Evolutionary conservation across 2,113 vertebrate species (phyloP).

Genomic region (Manacus vitellinus): DNA sequence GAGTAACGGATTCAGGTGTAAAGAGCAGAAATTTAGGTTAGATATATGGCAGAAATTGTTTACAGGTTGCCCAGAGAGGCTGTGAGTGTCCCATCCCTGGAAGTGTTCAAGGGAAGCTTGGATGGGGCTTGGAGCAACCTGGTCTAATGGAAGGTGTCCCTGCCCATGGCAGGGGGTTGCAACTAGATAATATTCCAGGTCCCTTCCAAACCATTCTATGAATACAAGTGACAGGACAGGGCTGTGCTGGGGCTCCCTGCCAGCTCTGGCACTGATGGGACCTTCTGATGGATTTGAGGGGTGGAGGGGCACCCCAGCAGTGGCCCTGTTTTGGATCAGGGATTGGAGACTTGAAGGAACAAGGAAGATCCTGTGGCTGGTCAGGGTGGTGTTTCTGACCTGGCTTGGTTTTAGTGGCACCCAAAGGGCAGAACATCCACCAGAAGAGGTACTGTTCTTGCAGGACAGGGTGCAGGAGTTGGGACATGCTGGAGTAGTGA

Average conservation of each 20-base stretch:
- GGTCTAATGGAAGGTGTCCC: not conserved
- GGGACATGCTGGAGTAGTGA: too few relatives aligned
- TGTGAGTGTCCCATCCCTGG: not conserved
- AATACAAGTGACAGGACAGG: not conserved
- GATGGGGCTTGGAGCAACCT: not conserved
- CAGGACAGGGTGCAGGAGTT: not conserved
- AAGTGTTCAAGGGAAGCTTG: not conserved
- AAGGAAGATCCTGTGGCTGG: not conserved
- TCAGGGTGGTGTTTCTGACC: not conserved
- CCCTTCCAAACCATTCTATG: not conserved
- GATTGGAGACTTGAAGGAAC: not conserved
- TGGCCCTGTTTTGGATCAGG: not conserved
- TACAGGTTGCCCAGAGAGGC: not conserved
- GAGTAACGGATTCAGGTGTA: not conserved
- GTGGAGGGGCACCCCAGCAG: not conserved
- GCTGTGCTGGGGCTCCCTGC: not conserved
- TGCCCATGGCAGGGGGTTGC: not conserved
- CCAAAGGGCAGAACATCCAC: accelerated
- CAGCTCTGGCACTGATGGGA: not conserved
- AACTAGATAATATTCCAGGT: not conserved
- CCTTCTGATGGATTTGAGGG: not conserved
- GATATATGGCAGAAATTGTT: not conserved
- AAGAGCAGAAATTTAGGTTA: not conserved
- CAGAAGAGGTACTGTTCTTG: not conserved
- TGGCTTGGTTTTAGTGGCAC: not conserved